Evolutionary conservation across 2,888 invertebrate genomes (phyloP).

Genomic region (Liopterus haemorrhoidalis): DNA sequence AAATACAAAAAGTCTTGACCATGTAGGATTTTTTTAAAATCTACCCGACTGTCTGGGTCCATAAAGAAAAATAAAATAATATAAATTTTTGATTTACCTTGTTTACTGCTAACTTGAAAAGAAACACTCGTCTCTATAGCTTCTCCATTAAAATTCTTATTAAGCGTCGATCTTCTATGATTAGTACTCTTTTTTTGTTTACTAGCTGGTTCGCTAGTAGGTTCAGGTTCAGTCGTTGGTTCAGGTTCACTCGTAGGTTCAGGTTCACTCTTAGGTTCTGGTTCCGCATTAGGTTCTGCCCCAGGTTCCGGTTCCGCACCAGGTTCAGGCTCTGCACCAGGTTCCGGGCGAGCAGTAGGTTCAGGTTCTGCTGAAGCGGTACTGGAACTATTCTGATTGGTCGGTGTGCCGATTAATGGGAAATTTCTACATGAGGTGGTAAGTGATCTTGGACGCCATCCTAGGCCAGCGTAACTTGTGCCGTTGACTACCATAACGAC

Average conservation of each 20-base stretch:
- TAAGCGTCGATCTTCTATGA: conserved; percentile 40
- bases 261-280: conserved; percentile 41
- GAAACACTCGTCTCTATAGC: conserved; percentile 75
- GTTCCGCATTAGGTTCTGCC: conserved; percentile 38
- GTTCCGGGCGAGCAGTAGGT: conserved; percentile 36
- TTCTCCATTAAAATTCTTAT: conserved; percentile 48
- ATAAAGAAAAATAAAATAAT: conserved; percentile 3
- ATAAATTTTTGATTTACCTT: conserved; percentile 43
- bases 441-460: conserved; percentile 81
- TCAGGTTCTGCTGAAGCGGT: conserved; percentile 27
- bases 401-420: conserved; percentile 54
- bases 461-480: conserved; percentile 80
- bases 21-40: no score
- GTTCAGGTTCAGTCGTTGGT: conserved; percentile 39
- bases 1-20: no score
- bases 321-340: conserved; percentile 40
- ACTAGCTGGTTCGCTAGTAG: no score
- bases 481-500: conserved; percentile 82
- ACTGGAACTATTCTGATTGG: conserved; percentile 6
- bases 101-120: conserved; percentile 64
- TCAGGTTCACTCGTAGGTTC: conserved; percentile 41
- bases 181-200: conserved; percentile 41
- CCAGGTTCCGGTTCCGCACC: conserved; percentile 41
- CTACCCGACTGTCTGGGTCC: no score
- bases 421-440: conserved; percentile 75